These are phyloP conservation scores for Eciton burchellii DNA, from an alignment of 1,140 invertebrate genomes.

Conservation along the genomic window DNA sequence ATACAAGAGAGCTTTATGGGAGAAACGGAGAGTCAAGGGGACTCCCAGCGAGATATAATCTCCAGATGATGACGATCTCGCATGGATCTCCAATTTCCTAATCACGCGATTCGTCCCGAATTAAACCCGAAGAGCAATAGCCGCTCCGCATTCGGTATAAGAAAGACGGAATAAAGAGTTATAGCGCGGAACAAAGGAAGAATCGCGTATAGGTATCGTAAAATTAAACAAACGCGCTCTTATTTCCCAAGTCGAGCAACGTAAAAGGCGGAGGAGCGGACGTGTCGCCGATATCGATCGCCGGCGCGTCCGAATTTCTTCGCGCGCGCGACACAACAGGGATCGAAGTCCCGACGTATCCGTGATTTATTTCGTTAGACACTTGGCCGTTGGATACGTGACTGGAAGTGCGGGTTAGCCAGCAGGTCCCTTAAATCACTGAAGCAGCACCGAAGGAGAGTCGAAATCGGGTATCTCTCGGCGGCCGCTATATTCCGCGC, in stretches of 20 bases:
- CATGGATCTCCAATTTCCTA: neutral
- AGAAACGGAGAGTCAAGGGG: neutral
- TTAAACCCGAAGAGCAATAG: neutral
- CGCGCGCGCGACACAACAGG: slow-evolving; percentile 24
- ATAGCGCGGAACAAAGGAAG: neutral
- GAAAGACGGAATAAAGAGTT: slow-evolving; percentile 1
- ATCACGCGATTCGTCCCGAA: neutral
- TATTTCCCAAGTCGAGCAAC: neutral
- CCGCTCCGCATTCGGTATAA: neutral
- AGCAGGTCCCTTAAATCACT: slow-evolving; percentile 80
- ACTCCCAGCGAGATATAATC: neutral
- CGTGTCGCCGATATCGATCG: slow-evolving; percentile 25
- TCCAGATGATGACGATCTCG: slow-evolving; percentile 28
- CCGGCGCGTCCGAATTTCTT: slow-evolving; percentile 40
- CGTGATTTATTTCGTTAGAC: slow-evolving; percentile 69
- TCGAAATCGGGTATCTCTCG: slow-evolving; percentile 62
- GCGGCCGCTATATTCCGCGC: slow-evolving; percentile 72
- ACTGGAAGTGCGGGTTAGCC: slow-evolving; percentile 74
- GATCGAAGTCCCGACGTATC: slow-evolving; percentile 66
- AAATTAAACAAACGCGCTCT: slow-evolving; percentile 1
- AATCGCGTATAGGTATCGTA: neutral
- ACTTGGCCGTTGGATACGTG: slow-evolving; percentile 72
- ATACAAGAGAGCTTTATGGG: slow-evolving; percentile 13
- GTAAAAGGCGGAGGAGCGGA: neutral
- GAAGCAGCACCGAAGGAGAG: slow-evolving; percentile 67